A percentile compares a stretch with the other conserved stretches of the same genome.
Evolutionary conservation across 2,888 invertebrate species (phyloP).

Genomic region (Napeogenes sylphis): DNA sequence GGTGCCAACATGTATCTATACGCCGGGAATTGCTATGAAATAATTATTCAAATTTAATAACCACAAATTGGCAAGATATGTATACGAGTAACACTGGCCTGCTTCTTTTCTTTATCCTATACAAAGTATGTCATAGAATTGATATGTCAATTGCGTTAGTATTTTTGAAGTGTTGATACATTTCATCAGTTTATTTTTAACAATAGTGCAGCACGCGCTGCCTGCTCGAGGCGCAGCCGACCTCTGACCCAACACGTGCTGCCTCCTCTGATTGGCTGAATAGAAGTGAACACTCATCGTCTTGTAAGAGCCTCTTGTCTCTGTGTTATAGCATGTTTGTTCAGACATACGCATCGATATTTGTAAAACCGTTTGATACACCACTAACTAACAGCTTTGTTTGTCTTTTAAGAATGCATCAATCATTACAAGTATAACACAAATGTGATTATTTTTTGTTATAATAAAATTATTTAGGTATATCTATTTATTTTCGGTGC

Average conservation of each 20-base stretch:
- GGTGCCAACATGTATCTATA: constrained; percentile 16
- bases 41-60: constrained; percentile 9
- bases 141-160: constrained; percentile 5
- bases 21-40: constrained; percentile 10
- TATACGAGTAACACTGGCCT: not conserved
- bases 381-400: constrained; percentile 10
- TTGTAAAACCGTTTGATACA: constrained; percentile 21
- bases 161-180: constrained; percentile 22
- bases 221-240: constrained; percentile 52
- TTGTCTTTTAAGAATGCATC: not conserved
- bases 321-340: constrained; percentile 28
- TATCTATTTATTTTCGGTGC: no score
- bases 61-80: not conserved
- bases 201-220: constrained; percentile 51
- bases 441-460: no score
- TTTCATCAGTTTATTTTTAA: constrained; percentile 49
- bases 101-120: not conserved
- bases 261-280: constrained; percentile 63
- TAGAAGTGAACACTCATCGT: constrained; percentile 58
- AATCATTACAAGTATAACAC: no score
- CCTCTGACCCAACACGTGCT: constrained; percentile 72
- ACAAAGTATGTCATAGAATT: constrained; percentile 9
- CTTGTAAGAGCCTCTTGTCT: constrained; percentile 48
- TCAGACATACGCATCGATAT: constrained; percentile 17
- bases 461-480: no score